These are phyloP conservation scores for Eutrigla gurnardus DNA, from an alignment of 2,797 vertebrate genomes.

Conservation along the genomic window DNA sequence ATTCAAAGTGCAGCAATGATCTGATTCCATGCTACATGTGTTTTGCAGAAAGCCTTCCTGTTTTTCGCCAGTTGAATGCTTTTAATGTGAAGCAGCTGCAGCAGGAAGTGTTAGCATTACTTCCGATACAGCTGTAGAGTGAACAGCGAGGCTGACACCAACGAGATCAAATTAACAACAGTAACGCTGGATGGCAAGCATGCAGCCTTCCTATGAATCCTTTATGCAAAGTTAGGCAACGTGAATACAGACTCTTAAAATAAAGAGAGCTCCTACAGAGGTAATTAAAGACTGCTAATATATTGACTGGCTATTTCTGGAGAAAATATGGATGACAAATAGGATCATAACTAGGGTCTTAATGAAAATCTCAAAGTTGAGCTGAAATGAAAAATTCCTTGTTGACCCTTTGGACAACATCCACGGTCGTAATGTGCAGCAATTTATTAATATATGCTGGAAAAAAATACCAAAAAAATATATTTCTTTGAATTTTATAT, in stretches of 20 bases:
- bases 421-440: too few species aligned
- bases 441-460: too few species aligned
- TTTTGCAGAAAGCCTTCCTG: background rate
- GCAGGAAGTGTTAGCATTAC: background rate
- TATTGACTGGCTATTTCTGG: background rate
- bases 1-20: background rate
- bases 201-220: background rate
- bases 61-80: background rate
- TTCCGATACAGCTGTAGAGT: background rate
- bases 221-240: background rate
- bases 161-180: background rate
- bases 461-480: too few species aligned
- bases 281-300: background rate
- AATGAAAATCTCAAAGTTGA: background rate
- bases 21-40: background rate
- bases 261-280: background rate
- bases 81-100: constrained; percentile 19
- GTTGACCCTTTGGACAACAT: too few species aligned
- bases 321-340: background rate
- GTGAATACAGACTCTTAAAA: background rate
- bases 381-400: too few species aligned
- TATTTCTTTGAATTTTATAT: too few species aligned
- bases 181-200: background rate
- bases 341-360: background rate
- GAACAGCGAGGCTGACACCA: background rate